phyloP scores from a whole-genome alignment of 1,140 invertebrate genomes.

The Drosophila ogumai region DNA sequence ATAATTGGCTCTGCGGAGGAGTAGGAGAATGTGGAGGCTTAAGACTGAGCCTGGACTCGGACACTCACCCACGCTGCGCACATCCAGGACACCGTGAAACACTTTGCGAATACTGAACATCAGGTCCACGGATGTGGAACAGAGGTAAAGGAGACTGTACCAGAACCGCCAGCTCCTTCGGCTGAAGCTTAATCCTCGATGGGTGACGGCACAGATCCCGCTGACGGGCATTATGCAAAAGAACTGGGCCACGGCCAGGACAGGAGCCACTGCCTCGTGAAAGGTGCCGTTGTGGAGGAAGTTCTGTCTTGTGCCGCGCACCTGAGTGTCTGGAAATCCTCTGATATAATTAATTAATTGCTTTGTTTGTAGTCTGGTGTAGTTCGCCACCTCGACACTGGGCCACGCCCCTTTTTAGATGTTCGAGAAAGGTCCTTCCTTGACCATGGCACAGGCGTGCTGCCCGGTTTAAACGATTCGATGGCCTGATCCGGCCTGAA shows the following conservation, averaged over 20 bases:
- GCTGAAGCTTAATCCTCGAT: constrained; percentile 54
- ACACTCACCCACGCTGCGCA: constrained; percentile 70
- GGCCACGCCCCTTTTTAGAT: background rate
- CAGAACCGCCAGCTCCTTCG: constrained; percentile 67
- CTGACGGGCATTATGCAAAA: constrained; percentile 82
- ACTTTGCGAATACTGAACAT: constrained; percentile 57
- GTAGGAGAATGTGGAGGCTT: background rate
- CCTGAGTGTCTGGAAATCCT: constrained; percentile 10
- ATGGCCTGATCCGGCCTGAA: background rate
- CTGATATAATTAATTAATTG: no score
- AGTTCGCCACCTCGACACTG: background rate
- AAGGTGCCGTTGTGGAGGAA: constrained; percentile 69
- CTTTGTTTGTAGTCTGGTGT: background rate
- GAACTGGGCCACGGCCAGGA: constrained; percentile 76
- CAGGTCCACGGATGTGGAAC: constrained; percentile 46
- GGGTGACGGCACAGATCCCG: constrained; percentile 45
- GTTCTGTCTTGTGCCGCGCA: constrained; percentile 19
- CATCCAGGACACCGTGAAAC: constrained; percentile 52
- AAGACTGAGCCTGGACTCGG: no score
- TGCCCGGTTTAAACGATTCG: background rate
- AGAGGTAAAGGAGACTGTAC: constrained; percentile 49
- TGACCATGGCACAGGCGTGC: background rate
- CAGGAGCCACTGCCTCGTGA: constrained; percentile 69
- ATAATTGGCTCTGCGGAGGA: constrained; percentile 62
- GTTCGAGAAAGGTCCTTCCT: background rate